Base-by-base conservation (phyloP, 2,888 invertebrate genomes). In the Epirrhoe tristata region DNA sequence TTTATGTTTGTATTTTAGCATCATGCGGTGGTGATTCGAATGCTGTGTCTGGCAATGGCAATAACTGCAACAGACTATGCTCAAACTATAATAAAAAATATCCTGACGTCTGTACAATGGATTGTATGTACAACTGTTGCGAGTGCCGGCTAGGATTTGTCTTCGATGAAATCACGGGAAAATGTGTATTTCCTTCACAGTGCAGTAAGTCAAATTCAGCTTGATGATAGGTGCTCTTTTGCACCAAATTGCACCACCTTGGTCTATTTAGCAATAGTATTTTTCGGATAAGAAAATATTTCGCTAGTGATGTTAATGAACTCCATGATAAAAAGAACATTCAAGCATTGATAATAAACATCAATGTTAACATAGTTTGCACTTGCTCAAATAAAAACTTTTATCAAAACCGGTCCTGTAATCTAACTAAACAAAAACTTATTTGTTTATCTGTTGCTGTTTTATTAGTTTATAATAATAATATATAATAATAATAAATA, bases 21-120 rank as follows among this genome's bases (percentile, higher is more conserved):
- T 73, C 75, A 5, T 82, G 81, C 52, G 77, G 77, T 2, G 81
- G 77, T 6, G 81, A 81, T 68, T 52, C 58, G 3, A 81, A 82
- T 34, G 78, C 81, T 1, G 36, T 43, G 36, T 52, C 73, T 6
- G 77, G 77, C 1, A 78, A 76, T 62, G 77, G 77, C 1, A 59
- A 16, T 0, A 67, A 71, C 34, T 77, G 75, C 55, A 63, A 72
- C 39, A 70, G 56, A 6, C 64, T 53, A 1, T 79, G 77, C 36
- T 63, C 73, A 5, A 74, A 77, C 53, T 72, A 74, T 36, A 76
- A 75, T 4, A 51, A 60, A 6, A n/a, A 61, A 10, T 58, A 54
- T 36, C n/a, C 36, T 43, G 39, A 12, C 0, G 39, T 43, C 12
- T 43, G 39, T 43, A 12, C 39, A 12, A 2, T 12, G 39, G 12